Evolutionary conservation across 2,113 vertebrate species (phyloP), one percentile per base, ranked within the genome.

Genomic region (Hemicordylus capensis): DNA sequence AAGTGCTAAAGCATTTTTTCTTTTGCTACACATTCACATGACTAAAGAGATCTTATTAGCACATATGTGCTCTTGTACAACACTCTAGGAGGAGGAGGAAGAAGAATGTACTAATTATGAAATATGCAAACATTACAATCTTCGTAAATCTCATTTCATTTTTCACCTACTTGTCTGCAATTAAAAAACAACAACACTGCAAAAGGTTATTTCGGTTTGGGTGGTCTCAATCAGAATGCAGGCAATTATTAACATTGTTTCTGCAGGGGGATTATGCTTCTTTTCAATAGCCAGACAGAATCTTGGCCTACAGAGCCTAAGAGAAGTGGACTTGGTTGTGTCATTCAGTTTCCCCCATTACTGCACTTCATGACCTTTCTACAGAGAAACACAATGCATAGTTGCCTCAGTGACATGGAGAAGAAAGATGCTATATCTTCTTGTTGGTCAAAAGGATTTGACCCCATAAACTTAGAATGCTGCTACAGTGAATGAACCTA

Each of bases 91-190:
- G n/a, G n/a, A 26, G 14, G 39, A 26, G 42, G 15, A 37, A 8
- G 26, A 19, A 66, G 8, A 44, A 20, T 76, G 14, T 31, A 20
- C 46, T 56, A 67, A 66, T 74, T 74, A 46, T 59, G 54, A 83
- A 61, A 73, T 73, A 83, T 63, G 69, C 81, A 48, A 74, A 73
- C 69, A 83, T 74, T 26, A 46, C 58, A 56, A 74, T 24, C 69
- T 74, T 74, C 59, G 3, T 92, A 76, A 84, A 66, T 31, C 61
- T 76, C 76, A 44, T 20, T 61, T 39, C 22, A 66, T 67, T 83
- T 92, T 91, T 76, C 90, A 11, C 87, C 46, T 46, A 86, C 2
- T 46, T 86, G 67, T 87, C 2, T 80, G 48, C 64, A 17, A 81
- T 86, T 84, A 46, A 63, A n/a, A 90, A 92, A 37, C 39, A 85